These are phyloP conservation scores for Platysternon megacephalum DNA, from an alignment of 2,113 vertebrate genomes.

Conservation along the genomic window DNA sequence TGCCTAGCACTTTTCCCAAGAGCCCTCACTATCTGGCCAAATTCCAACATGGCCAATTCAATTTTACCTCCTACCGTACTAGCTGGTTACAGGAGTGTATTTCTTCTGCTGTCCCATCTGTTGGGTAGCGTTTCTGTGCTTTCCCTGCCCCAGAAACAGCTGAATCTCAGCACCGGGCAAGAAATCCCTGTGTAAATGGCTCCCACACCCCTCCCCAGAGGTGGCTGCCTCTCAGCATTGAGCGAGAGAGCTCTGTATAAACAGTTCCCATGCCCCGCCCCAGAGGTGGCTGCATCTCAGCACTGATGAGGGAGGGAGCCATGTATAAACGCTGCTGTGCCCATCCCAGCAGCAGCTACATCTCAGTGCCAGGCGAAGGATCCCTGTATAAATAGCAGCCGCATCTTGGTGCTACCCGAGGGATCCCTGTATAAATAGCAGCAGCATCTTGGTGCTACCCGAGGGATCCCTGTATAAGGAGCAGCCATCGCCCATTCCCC, in stretches of 20 bases:
- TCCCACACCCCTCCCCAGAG: not conserved
- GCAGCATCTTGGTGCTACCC: no score
- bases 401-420: not conserved
- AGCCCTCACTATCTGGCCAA: not conserved
- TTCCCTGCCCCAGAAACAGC: not conserved
- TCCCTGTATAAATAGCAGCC: not conserved
- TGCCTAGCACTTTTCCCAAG: not conserved
- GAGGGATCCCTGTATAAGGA: not conserved
- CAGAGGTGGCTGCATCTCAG: not conserved
- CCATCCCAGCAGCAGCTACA: not conserved
- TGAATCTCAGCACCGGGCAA: not conserved
- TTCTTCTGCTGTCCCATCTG: not conserved
- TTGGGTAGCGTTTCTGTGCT: not conserved
- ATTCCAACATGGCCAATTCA: not conserved
- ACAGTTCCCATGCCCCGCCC: not conserved
- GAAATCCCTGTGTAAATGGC: not conserved
- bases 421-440: not conserved
- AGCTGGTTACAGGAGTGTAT: not conserved
- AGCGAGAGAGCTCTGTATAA: not conserved
- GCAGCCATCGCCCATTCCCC: not conserved
- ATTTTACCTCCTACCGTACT: not conserved
- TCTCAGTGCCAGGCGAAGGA: not conserved
- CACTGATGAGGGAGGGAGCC: not conserved
- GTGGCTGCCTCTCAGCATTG: not conserved
- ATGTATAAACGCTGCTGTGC: not conserved